These are phyloP conservation scores for Gallinago paraguaiae DNA, from an alignment of 2,113 vertebrate genomes.

Conservation along the genomic window DNA sequence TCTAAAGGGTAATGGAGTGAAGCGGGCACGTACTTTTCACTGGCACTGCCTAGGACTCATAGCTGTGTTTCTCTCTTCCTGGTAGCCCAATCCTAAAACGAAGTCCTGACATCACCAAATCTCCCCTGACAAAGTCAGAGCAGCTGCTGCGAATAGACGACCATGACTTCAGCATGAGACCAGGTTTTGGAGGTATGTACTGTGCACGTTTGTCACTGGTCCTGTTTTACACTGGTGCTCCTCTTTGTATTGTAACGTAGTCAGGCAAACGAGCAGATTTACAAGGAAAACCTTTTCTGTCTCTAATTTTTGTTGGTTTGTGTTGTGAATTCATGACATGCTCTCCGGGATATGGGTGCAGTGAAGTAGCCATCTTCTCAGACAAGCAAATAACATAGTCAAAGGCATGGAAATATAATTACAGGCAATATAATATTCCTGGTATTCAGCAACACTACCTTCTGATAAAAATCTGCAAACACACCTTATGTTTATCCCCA, in stretches of 20 bases:
- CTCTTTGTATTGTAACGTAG: not conserved
- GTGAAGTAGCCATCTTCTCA: not conserved
- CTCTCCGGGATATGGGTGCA: fast-evolving
- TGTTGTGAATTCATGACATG: not conserved
- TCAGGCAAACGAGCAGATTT: not conserved
- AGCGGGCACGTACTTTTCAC: fast-evolving
- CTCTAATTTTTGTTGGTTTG: not conserved
- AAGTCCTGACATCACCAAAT: slow-evolving; percentile 96
- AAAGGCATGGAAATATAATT: not conserved
- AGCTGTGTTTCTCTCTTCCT: not conserved
- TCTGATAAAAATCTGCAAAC: not conserved
- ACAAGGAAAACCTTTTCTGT: not conserved
- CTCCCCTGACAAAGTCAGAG: slow-evolving; percentile 92
- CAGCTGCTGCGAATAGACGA: slow-evolving; percentile 96
- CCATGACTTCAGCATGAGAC: slow-evolving; percentile 98
- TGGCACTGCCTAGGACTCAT: not conserved
- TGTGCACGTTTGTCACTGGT: fast-evolving
- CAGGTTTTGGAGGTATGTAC: slow-evolving; percentile 93
- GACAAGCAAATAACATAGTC: not conserved
- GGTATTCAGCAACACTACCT: not conserved
- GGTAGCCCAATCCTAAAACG: slow-evolving; percentile 88
- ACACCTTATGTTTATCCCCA: not conserved
- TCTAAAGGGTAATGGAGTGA: not conserved
- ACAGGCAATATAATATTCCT: not conserved
- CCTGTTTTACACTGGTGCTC: not conserved